Evolutionary conservation across 2,888 invertebrate genomes (phyloP), one percentile per base, ranked within the genome.

Genomic region (Eupithecia subumbrata): DNA sequence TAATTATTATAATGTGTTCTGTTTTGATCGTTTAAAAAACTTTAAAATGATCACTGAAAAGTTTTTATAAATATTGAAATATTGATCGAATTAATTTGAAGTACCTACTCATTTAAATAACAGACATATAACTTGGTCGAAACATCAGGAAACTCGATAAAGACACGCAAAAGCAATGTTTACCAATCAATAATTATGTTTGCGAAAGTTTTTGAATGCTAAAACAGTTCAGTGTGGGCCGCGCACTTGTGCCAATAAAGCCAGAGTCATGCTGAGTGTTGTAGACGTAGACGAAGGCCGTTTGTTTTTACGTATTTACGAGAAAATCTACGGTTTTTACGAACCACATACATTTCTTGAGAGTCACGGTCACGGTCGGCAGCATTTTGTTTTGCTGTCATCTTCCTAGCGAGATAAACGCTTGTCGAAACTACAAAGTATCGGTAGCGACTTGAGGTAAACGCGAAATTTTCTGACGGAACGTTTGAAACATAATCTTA

Each of bases 141-240:
- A 68, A 43, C 68, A 68, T 43, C 68, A 68, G 68, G 68, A 68
- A 68, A 68, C 40, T 68, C 43, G 68, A 68, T 43, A 68, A 25
- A 43, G 68, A 68, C 68, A 68, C 68, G 68, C 68, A 22, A 68
- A 68, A 68, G 22, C 43, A 43, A 40, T 68, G 68, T 68, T 43
- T 68, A 25, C 68, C 43, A 45, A 68, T 68, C 40, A 68, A 68
- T 68, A 43, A 68, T 68, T 68, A 68, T 68, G 66, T 67, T 67
- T 67, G 43, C 68, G 68, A 68, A 68, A 68, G 68, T 68, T 68
- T 68, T 40, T 68, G 68, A 68, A 68, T 68, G n/a, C 22, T 68
- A 68, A 52, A 69, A 48, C 48, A 69, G 48, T 69, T 30, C 16
- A 18, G 69, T 30, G 69, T 34, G 52, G 52, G 16, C 22, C 60